Evolutionary conservation across 2,797 vertebrate genomes (phyloP).

Genomic region (Acanthurus tractus): DNA sequence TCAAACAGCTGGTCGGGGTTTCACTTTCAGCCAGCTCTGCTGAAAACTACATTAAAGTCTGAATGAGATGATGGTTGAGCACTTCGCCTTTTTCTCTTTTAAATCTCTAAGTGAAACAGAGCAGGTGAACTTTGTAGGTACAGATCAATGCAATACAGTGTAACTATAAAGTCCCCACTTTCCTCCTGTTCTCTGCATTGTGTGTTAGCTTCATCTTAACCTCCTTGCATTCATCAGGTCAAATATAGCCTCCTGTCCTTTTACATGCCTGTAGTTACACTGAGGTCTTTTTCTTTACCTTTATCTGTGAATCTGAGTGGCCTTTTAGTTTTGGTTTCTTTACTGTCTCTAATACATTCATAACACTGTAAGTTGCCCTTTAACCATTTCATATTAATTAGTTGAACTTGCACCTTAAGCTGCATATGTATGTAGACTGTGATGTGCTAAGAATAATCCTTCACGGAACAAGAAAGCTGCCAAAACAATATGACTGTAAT

Average conservation of each 20-base stretch:
- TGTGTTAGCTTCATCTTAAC: slow-evolving; percentile 23
- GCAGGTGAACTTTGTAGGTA: neutral
- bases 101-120: neutral
- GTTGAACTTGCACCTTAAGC: neutral
- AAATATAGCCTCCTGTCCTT: slow-evolving; percentile 29
- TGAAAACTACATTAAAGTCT: neutral
- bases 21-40: neutral
- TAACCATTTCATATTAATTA: slow-evolving; percentile 2
- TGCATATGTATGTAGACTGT: neutral
- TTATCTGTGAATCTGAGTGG: neutral
- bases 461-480: slow-evolving; percentile 8
- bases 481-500: neutral
- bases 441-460: neutral
- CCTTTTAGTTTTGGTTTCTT: neutral
- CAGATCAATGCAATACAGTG: neutral
- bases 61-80: neutral
- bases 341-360: neutral
- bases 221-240: slow-evolving; percentile 16
- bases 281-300: neutral
- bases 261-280: slow-evolving; percentile 15
- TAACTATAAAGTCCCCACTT: neutral
- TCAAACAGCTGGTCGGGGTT: neutral
- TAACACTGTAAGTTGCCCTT: neutral
- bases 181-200: neutral
- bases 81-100: neutral